phyloP scores from a whole-genome alignment of 2,797 vertebrate species.

The Lepilemur ruficaudatus region DNA sequence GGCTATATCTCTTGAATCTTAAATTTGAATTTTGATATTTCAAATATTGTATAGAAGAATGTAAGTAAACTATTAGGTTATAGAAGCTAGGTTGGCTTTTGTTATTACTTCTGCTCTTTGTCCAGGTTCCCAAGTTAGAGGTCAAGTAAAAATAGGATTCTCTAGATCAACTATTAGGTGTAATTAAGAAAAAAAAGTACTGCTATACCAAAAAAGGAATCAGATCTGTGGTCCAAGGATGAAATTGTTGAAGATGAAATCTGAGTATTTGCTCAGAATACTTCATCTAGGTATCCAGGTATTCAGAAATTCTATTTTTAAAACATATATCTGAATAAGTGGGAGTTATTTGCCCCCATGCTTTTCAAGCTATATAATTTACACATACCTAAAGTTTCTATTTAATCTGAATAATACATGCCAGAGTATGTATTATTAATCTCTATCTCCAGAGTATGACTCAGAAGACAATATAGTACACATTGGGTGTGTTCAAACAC shows the following conservation, averaged over 20 bases:
- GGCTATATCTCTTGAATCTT: not conserved
- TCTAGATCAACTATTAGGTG: not conserved
- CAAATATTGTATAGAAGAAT: not conserved
- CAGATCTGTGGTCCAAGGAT: not conserved
- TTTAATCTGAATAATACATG: not conserved
- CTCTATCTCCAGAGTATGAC: not conserved
- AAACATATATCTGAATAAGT: not conserved
- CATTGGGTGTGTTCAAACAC: conserved; percentile 1
- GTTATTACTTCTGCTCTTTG: not conserved
- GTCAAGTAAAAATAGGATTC: not conserved
- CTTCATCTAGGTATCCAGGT: not conserved
- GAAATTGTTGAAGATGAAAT: not conserved
- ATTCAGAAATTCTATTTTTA: not conserved
- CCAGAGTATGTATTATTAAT: not conserved
- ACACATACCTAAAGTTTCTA: not conserved
- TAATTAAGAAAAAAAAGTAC: not conserved
- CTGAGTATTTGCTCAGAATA: not conserved
- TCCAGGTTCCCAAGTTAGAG: not conserved
- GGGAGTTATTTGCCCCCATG: not conserved
- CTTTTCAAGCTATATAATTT: not conserved
- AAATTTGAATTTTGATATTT: not conserved
- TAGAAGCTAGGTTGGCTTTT: not conserved
- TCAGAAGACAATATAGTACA: not conserved
- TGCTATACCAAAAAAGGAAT: not conserved
- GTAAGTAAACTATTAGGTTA: not conserved